Percentiles rank a stretch among this genome's conserved stretches.
phyloP scores from a whole-genome alignment of 2,888 invertebrate genomes.

The Athripsodes cinereus region DNA sequence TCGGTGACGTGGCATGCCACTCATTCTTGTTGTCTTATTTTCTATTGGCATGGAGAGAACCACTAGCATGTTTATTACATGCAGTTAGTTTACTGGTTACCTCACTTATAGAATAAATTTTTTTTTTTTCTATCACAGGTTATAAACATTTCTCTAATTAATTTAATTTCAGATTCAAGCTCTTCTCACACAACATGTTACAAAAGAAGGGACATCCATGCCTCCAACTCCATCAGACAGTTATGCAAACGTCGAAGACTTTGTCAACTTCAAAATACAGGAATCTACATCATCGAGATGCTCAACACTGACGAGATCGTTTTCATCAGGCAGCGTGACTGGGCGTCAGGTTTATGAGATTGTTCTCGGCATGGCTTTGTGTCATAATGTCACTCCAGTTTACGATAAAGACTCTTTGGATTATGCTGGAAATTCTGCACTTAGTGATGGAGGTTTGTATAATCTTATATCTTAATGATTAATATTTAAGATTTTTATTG shows the following conservation, averaged over 20 bases:
- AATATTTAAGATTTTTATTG: too few species aligned
- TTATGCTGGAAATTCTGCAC: slow-evolving; percentile 8
- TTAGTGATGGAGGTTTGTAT: slow-evolving; percentile 19
- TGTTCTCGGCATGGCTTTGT: slow-evolving; percentile 90
- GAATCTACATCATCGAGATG: neutral
- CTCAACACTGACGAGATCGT: neutral
- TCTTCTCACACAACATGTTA: slow-evolving; percentile 43
- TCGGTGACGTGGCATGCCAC: too few species aligned
- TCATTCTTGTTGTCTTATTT: too few species aligned
- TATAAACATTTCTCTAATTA: too few species aligned
- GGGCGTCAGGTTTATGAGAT: slow-evolving; percentile 73
- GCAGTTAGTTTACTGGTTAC: too few species aligned
- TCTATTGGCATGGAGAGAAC: too few species aligned
- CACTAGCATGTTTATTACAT: too few species aligned
- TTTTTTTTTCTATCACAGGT: too few species aligned
- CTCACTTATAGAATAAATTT: too few species aligned
- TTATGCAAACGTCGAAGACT: slow-evolving; percentile 1
- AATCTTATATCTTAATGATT: too few species aligned
- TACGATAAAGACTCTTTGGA: slow-evolving; percentile 58
- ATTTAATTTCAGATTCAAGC: slow-evolving; percentile 38
- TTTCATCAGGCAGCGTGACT: slow-evolving; percentile 25
- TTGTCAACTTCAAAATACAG: neutral
- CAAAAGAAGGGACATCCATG: slow-evolving; percentile 39
- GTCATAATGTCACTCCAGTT: slow-evolving; percentile 98
- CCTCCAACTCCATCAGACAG: slow-evolving; percentile 30